These are phyloP conservation scores for Thecophora atra DNA, from an alignment of 2,888 invertebrate species.

Conservation along the genomic window DNA sequence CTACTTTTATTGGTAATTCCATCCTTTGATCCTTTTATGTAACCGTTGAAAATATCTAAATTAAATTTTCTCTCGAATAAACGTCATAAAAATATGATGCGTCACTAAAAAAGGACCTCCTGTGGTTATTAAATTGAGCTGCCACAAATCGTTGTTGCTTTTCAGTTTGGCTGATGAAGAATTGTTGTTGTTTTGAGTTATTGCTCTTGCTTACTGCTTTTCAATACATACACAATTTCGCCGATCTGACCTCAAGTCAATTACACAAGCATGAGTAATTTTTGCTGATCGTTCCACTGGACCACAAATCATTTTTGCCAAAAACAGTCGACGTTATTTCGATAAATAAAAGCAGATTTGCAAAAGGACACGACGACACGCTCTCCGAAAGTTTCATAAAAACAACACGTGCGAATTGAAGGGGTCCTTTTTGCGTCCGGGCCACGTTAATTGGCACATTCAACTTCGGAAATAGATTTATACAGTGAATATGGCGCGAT, in stretches of 20 bases:
- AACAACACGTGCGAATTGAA: background rate
- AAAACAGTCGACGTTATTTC: conserved; percentile 2
- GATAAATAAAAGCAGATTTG: conserved; percentile 3
- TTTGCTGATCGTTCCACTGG: background rate
- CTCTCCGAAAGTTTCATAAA: background rate
- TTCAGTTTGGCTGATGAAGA: background rate
- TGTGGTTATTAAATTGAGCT: background rate
- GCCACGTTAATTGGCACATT: conserved; percentile 11
- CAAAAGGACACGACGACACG: background rate
- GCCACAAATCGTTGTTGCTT: background rate
- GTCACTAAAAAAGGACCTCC: background rate
- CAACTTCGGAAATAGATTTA: background rate
- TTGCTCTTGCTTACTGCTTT: background rate
- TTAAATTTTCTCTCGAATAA: too few species aligned
- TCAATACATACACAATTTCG: background rate
- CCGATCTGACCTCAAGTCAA: background rate
- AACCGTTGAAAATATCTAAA: too few species aligned
- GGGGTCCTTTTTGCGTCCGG: background rate
- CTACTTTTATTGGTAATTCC: too few species aligned
- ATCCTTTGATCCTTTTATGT: too few species aligned
- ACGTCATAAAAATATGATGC: conserved; percentile 1
- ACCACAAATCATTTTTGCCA: conserved; percentile 9
- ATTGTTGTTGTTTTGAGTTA: background rate
- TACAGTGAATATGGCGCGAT: background rate
- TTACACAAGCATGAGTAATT: conserved; percentile 10